Conservation (phyloP, 2,888 invertebrate genomes). For the Cheilosia pagana region DNA sequence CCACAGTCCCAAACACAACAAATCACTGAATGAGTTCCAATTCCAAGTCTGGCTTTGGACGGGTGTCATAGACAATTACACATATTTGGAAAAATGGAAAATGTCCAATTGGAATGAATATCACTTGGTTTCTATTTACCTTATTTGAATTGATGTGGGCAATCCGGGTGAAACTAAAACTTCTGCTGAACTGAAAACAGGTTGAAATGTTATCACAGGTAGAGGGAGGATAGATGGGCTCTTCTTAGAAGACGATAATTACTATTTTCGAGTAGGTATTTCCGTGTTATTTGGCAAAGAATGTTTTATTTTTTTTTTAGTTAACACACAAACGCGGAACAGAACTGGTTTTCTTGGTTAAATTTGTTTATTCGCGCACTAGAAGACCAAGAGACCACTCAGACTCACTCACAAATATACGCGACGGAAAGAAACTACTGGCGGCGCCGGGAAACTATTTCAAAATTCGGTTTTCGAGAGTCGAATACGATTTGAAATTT, state of each 20-base stretch:
- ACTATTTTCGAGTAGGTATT: conserved; percentile 13
- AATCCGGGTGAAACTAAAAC: conserved; percentile 49
- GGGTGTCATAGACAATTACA: neutral
- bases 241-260: neutral
- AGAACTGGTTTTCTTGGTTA: conserved; percentile 70
- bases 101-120: conserved; percentile 13
- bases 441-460: conserved; percentile 36
- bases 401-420: conserved; percentile 9
- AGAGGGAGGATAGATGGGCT: neutral
- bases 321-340: conserved; percentile 17
- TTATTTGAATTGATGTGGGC: conserved; percentile 14
- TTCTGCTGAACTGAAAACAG: conserved; percentile 31
- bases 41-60: neutral
- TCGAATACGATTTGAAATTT: neutral
- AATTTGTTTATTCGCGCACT: conserved; percentile 55
- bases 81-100: conserved; percentile 7
- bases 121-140: conserved; percentile 52
- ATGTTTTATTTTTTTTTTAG: conserved; percentile 31
- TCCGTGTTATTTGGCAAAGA: conserved; percentile 15
- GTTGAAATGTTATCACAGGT: conserved; percentile 20
- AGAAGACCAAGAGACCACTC: neutral
- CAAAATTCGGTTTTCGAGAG: conserved; percentile 16
- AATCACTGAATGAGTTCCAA: neutral
- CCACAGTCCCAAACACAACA: neutral
- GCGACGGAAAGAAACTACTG: conserved; percentile 9